Evolutionary conservation across 2,113 vertebrate species (phyloP).

Genomic region (Limanda limanda): DNA sequence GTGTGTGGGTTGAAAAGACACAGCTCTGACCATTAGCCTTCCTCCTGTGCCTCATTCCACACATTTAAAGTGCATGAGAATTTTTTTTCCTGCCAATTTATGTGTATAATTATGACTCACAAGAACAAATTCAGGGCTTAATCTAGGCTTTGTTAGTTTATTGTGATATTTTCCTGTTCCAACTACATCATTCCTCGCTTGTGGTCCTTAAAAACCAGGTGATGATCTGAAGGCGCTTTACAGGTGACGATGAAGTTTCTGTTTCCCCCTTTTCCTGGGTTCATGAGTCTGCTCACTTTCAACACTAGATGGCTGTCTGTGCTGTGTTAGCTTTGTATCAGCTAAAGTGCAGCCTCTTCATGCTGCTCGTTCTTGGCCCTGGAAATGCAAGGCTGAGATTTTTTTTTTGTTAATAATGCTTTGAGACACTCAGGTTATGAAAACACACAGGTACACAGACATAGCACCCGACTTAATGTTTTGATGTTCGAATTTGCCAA

Average conservation of each 20-base stretch:
- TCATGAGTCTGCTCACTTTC: constrained; percentile 43
- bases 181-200: constrained; percentile 36
- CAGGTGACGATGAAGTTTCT: constrained; percentile 26
- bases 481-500: constrained; percentile 80
- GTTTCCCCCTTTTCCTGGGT: not conserved
- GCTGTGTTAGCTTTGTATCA: constrained; percentile 48
- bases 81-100: constrained; percentile 36
- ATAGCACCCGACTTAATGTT: constrained; percentile 75
- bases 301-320: constrained; percentile 78
- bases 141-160: constrained; percentile 46
- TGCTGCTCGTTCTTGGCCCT: constrained; percentile 52
- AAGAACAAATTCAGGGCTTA: constrained; percentile 26
- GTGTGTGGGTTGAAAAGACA: constrained; percentile 67
- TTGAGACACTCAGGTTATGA: constrained; percentile 80
- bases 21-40: constrained; percentile 61
- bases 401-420: constrained; percentile 76
- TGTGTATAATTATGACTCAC: constrained; percentile 55
- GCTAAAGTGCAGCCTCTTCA: constrained; percentile 27
- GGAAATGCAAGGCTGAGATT: constrained; percentile 65
- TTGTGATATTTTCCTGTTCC: constrained; percentile 28
- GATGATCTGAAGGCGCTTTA: constrained; percentile 10
- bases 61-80: constrained; percentile 37
- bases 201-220: constrained; percentile 50
- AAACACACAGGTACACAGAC: constrained; percentile 79
- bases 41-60: constrained; percentile 22